Conservation (phyloP, 2,888 invertebrate species). For the Candidula unifasciata region DNA sequence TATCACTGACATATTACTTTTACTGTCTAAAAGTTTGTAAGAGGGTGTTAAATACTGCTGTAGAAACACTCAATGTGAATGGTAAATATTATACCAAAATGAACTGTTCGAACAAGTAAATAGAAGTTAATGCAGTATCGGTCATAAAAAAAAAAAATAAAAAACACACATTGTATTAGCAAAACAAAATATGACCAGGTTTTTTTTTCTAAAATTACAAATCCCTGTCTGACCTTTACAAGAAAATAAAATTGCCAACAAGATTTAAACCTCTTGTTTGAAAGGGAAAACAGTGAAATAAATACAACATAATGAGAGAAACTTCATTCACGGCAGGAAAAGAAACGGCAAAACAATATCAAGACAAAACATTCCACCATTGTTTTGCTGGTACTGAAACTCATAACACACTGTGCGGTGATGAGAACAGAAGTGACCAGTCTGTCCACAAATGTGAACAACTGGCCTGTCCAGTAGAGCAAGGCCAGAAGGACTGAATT, state of each 20-base stretch:
- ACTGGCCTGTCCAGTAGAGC: neutral
- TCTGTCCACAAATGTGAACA: neutral
- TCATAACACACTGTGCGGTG: neutral
- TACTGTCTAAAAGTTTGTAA: too few species aligned
- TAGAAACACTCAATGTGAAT: too few species aligned
- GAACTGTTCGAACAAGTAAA: too few species aligned
- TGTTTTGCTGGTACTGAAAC: neutral
- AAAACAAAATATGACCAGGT: neutral
- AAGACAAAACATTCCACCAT: neutral
- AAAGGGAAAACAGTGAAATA: neutral
- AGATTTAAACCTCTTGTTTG: too few species aligned
- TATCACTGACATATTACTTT: too few species aligned
- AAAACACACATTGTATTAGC: neutral
- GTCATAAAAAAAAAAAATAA: too few species aligned
- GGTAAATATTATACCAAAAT: too few species aligned
- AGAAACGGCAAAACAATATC: conserved; percentile 23
- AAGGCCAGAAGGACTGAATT: neutral
- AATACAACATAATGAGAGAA: neutral
- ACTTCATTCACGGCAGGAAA: conserved; percentile 10
- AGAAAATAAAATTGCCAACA: too few species aligned
- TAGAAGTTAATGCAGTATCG: too few species aligned
- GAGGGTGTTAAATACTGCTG: too few species aligned
- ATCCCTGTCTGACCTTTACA: neutral
- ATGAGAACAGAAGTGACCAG: neutral
- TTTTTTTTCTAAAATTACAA: too few species aligned